Evolutionary conservation across 2,888 invertebrate genomes (phyloP).

Genomic region (Drosophila paracracens): DNA sequence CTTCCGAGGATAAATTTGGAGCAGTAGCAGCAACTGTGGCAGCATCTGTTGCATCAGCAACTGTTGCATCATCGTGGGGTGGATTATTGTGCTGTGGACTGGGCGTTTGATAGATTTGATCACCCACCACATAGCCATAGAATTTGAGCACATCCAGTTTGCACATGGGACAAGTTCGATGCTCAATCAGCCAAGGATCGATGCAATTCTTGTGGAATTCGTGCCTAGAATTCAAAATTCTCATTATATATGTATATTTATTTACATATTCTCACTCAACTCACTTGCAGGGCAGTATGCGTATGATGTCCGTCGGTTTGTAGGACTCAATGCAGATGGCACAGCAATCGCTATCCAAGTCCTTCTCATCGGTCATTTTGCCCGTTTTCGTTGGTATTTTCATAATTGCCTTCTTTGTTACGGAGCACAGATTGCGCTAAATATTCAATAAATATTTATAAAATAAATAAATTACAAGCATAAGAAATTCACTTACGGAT

Average conservation of each 20-base stretch:
- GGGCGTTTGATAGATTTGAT: constrained; percentile 83
- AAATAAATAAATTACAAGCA: neutral
- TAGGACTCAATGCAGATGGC: constrained; percentile 98
- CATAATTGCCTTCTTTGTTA: constrained; percentile 96
- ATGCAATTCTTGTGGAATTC: constrained; percentile 98
- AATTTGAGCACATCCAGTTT: constrained; percentile 97
- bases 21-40: constrained; percentile 12
- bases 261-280: constrained; percentile 66
- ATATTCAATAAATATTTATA: constrained; percentile 70
- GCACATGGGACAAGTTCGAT: constrained; percentile 98
- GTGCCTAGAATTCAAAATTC: constrained; percentile 87
- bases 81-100: constrained; percentile 78
- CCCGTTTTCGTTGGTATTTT: constrained; percentile 96
- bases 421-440: constrained; percentile 94
- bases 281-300: constrained; percentile 96
- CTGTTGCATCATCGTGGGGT: constrained; percentile 27
- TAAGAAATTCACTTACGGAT: constrained; percentile 88
- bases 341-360: constrained; percentile 95
- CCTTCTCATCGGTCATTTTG: constrained; percentile 95
- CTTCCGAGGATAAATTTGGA: constrained; percentile 48
- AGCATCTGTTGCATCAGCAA: constrained; percentile 29
- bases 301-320: constrained; percentile 93
- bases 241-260: neutral
- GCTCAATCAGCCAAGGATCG: constrained; percentile 97
- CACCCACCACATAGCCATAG: constrained; percentile 94